phyloP scores from a whole-genome alignment of 2,888 invertebrate species.

The Tetranychus truncatus region DNA sequence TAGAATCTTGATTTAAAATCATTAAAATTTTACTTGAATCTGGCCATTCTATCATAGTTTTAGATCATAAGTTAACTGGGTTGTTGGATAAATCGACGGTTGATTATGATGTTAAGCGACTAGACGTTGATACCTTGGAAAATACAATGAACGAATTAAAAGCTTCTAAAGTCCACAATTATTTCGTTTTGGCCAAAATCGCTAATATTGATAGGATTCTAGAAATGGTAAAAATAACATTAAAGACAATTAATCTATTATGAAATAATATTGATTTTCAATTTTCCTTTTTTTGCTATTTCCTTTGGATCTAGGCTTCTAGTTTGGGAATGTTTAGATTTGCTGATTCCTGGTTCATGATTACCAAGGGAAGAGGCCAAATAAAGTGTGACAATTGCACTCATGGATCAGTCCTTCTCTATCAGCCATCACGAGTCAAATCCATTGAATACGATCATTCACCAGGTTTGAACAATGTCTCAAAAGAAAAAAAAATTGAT shows the following conservation, averaged over 20 bases:
- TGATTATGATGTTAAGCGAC: background rate
- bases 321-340: constrained; percentile 3
- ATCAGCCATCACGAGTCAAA: constrained; percentile 35
- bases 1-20: background rate
- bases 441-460: constrained; percentile 51
- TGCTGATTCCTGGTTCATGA: constrained; percentile 22
- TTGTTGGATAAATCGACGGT: background rate
- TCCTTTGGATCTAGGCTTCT: background rate
- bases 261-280: too few species aligned
- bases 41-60: background rate
- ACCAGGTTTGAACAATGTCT: constrained; percentile 34
- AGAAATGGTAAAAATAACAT: constrained; percentile 33
- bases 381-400: constrained; percentile 49
- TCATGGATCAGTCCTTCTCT: constrained; percentile 37
- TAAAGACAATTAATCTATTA: background rate
- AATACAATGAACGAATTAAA: constrained; percentile 41
- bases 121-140: background rate
- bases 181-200: constrained; percentile 59
- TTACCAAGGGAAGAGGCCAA: constrained; percentile 44
- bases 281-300: background rate
- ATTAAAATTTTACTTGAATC: background rate
- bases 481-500: constrained; percentile 33
- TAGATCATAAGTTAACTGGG: background rate
- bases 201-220: constrained; percentile 50
- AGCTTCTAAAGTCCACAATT: constrained; percentile 69